Evolutionary conservation across 2,113 vertebrate genomes (phyloP), one percentile per base, ranked within the genome.

Genomic region (Mandrillus leucophaeus): DNA sequence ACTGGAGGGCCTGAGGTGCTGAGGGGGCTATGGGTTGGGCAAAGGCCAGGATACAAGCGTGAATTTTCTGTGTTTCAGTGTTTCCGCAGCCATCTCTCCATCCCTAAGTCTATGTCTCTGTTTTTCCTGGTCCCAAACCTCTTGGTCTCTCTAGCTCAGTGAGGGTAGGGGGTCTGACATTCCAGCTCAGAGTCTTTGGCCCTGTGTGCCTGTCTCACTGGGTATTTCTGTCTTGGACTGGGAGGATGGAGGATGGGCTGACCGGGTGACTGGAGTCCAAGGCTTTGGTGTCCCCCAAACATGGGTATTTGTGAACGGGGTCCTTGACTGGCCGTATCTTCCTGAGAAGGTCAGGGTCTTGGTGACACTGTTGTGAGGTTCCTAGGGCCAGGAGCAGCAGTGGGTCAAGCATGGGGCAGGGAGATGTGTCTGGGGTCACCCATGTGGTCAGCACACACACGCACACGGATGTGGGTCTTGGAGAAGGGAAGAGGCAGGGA

Each of bases 381-480:
- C 93, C 55, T 59, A 32, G 88, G 84, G 52, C 84, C 52, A 52
- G 57, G 40, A 40, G 79, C 27, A 79, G 64, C 84, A 10, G 27
- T 20, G 88, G 91, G 93, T 93, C 94, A 96, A 78, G 66, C 6
- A 0, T 45, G 27, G 95, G 96, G 35, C 95, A 92, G 83, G 72
- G 93, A 76, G 93, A 59, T 30, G 13, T 83, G 94, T 88, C 93
- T 86, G 89, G 93, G 95, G 95, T 97, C 95, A 97, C 45, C 92
- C 40, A 0, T 92, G 97, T 92, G 97, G 97, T 96, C 95, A 91
- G 92, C 32, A 0, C 18, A 97, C 40, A 95, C 98, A 98, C 97
- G 97, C 97, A 97, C n/a, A 1, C 97, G 97, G 97, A 97, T 98
- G 98, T 97, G 97, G 98, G 90, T 90, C 93, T 66, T 86, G 92